phyloP scores from a whole-genome alignment of 2,113 vertebrate species.

The Porphyrio hochstetteri region DNA sequence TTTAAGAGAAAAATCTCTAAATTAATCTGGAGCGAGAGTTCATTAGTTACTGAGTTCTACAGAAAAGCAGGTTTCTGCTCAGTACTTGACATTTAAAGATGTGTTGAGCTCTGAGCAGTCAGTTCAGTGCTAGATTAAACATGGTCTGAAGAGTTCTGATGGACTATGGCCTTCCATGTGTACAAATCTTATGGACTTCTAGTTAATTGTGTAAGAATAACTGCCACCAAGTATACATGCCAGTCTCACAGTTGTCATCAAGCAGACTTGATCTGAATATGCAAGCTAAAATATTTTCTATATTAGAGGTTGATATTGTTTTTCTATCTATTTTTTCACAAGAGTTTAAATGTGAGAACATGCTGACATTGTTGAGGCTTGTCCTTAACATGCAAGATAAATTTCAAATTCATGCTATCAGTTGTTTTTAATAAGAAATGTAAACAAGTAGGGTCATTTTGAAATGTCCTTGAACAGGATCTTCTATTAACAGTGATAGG shows the following conservation, averaged over 20 bases:
- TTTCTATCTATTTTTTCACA: neutral
- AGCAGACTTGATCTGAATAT: neutral
- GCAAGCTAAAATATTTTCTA: neutral
- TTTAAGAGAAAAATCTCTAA: neutral
- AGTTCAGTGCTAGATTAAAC: neutral
- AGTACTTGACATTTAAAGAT: neutral
- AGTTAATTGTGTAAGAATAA: neutral
- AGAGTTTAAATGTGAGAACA: slow-evolving; percentile 39
- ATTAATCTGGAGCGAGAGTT: neutral
- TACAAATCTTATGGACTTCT: neutral
- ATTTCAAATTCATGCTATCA: slow-evolving; percentile 52
- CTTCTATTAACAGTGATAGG: neutral
- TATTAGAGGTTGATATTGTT: neutral
- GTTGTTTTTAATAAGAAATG: slow-evolving; percentile 61
- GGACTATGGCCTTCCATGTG: neutral
- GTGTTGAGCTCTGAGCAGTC: neutral
- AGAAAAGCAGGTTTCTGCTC: neutral
- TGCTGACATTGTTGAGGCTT: slow-evolving; percentile 57
- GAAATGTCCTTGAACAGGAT: slow-evolving; percentile 3
- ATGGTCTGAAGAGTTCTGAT: neutral
- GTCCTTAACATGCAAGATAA: slow-evolving; percentile 63
- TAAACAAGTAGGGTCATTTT: slow-evolving; percentile 55
- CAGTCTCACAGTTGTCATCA: neutral
- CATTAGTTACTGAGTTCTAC: neutral
- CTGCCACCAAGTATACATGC: neutral